Conservation (phyloP, 2,113 vertebrate genomes). For the Thalassarche chlororhynchos region DNA sequence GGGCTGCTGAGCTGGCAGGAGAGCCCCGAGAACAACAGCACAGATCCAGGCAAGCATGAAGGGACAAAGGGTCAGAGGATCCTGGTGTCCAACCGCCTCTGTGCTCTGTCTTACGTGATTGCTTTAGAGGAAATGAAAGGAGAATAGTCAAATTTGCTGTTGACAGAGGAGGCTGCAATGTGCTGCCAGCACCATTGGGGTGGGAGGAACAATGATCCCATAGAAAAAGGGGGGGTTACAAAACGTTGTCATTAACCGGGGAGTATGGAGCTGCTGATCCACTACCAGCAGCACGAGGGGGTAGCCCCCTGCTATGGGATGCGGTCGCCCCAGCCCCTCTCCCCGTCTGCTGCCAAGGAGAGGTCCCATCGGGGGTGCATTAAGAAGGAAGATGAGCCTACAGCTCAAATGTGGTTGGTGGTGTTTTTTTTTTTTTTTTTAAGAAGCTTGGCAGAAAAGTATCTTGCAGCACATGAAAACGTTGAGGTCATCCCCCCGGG, state of each 20-base stretch:
- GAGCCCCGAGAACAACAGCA: not conserved
- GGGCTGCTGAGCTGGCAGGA: not conserved
- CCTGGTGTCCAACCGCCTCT: not conserved
- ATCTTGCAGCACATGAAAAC: not conserved
- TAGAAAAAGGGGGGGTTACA: not conserved
- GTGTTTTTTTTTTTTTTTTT: not conserved
- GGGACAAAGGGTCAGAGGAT: not conserved
- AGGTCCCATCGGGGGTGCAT: not conserved
- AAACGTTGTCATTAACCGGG: not conserved
- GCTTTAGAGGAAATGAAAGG: not conserved
- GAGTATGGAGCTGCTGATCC: not conserved
- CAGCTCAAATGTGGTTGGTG: not conserved
- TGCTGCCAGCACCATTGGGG: not conserved
- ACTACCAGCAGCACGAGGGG: not conserved
- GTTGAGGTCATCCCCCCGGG: not conserved
- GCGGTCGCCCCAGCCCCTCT: rapidly evolving
- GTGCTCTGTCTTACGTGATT: not conserved
- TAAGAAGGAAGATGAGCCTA: not conserved
- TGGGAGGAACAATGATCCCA: not conserved
- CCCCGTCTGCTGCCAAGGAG: not conserved
- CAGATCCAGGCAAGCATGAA: too few relatives aligned
- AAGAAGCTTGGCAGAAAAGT: not conserved
- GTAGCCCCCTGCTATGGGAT: not conserved
- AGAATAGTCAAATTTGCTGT: not conserved
- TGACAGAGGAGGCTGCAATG: not conserved